Evolutionary conservation across 2,113 vertebrate species (phyloP), one percentile per base, ranked within the genome.

Genomic region (Hemiprocne comata): DNA sequence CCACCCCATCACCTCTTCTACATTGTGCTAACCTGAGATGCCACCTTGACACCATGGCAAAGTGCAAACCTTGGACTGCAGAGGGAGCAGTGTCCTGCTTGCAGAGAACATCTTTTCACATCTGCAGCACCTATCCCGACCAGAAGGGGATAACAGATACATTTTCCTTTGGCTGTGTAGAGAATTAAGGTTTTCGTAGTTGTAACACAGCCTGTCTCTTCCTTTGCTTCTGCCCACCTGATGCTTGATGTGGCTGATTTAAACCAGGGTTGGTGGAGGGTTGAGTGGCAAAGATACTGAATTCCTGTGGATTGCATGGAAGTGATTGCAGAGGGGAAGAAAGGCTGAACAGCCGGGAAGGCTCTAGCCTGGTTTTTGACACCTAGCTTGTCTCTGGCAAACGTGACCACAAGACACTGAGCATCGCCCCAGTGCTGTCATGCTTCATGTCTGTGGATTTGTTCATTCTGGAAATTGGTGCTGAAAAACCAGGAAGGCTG

Each of bases 381-480:
- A 10, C 48, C 10, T 15, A 34, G 53, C 8, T 42, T 90, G 51
- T 42, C 65, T 57, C 42, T 89, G 65, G 53, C 51, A 91, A n/a
- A 60, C 18, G 34, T 1, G 11, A 34, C 62, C 24, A 12, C 38
- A 57, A 69, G 83, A 55, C 33, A 7, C 55, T 25, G 51, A 88
- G 36, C 2, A 0, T 23, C 34, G 11, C 34, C 17, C 29, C 0
- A 0, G 21, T 66, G 72, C 42, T 6, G 5, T 69, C 24, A 2
- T 1, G 2, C 75, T 12, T 4, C 0, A 0, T 78, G 24, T 36
- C 44, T 34, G 17, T 34, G 70, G 31, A 4, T 38, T 78, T 23
- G 20, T 77, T 94, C 5, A 4, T 60, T 53, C 38, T 96, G 61
- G 80, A 60, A 76, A 29, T 36, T 29, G 38, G 38, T 55, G 54